Evolutionary conservation across 1,140 invertebrate genomes (phyloP), one percentile per base, ranked within the genome.

Genomic region (Drosophila nigrodunni): DNA sequence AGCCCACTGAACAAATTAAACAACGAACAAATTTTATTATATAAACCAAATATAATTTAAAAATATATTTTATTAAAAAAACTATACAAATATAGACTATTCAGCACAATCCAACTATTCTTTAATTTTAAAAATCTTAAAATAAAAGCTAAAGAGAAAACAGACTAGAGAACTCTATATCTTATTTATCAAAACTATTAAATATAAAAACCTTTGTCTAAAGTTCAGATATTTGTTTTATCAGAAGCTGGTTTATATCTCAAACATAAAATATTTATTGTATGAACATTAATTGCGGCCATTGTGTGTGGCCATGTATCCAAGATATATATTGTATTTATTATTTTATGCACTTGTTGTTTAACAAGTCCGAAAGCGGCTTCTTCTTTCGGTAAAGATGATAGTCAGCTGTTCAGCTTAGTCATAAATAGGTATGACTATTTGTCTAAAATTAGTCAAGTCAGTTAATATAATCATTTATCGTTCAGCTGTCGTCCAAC

Each of bases 61-160:
- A 9, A n/a, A 57, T 41, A 73, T 69, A 21, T 82, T 77, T 82
- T 77, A 86, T 79, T 65, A 68, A 13, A 35, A 41, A n/a, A 30
- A 1, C 3, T 30, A 30, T 30, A 30, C 25, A 30, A 30, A 30
- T 30, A 30, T 5, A 30, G 3, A 30, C 3, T 30, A 30, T 30
- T 30, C 25, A 30, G 2, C 3, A 30, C 0, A 30, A 30, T 5
- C 25, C 6, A 30, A 1, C 0, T 4, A 30, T 30, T 30, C 4
- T 30, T 30, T 30, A 30, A 30, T 30, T 30, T 21, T 21, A 21
- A 18, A 18, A 1, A 18, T 18, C 2, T 18, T 18, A 1, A 21
- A 21, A 21, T 21, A 21, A 1, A 21, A 21, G 18, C 18, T 21
- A 2, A 21, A 21, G 18, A 21, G 18, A 21, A 21, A 21, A 21